A percentile compares a stretch with the other conserved stretches of the same genome.
Evolutionary conservation across 2,113 vertebrate species (phyloP).

Genomic region (Calidris pugnax): DNA sequence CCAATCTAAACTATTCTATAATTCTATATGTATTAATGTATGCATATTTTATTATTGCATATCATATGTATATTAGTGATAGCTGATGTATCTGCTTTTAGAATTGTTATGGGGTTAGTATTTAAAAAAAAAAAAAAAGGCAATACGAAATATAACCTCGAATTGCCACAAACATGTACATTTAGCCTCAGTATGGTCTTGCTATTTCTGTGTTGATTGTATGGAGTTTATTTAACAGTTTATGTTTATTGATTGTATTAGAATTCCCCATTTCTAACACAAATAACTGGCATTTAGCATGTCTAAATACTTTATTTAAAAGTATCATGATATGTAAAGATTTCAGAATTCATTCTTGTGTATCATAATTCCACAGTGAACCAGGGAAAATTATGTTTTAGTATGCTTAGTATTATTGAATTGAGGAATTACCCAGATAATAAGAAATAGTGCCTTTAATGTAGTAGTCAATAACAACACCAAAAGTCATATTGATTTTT

Average conservation of each 20-base stretch:
- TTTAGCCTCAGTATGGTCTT: not conserved
- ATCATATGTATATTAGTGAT: not conserved
- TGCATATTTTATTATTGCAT: not conserved
- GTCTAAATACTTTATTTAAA: slow-evolving; percentile 8
- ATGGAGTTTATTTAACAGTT: not conserved
- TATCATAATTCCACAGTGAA: not conserved
- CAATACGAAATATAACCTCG: not conserved
- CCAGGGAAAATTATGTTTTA: not conserved
- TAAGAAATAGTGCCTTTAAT: slow-evolving; percentile 40
- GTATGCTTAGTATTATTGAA: slow-evolving; percentile 33
- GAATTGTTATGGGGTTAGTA: not conserved
- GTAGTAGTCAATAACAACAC: slow-evolving; percentile 53
- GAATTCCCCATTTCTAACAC: not conserved
- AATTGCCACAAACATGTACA: not conserved
- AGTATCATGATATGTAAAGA: not conserved
- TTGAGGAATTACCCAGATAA: slow-evolving; percentile 30
- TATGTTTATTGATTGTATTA: not conserved
- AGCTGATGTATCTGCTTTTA: not conserved
- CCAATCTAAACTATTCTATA: not conserved
- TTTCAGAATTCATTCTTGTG: slow-evolving; percentile 6
- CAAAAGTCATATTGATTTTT: slow-evolving; percentile 67
- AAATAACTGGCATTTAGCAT: not conserved
- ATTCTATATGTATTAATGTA: not conserved
- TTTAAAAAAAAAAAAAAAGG: not conserved
- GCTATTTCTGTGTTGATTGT: not conserved